phyloP scores from a whole-genome alignment of 2,113 vertebrate species.

The Protomyctophum bolini region DNA sequence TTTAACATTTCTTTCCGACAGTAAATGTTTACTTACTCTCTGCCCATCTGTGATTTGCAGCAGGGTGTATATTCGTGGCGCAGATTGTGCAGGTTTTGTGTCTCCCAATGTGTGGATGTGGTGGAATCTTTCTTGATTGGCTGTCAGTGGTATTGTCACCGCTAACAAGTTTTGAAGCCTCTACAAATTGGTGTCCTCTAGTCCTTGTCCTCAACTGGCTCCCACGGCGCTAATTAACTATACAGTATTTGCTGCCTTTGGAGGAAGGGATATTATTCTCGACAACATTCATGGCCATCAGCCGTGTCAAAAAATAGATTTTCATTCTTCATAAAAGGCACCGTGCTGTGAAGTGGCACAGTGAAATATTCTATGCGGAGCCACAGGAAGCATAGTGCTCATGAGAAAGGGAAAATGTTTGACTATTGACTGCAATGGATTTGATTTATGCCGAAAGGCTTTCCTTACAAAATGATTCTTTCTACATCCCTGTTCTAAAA shows the following conservation, averaged over 20 bases:
- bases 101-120: not conserved
- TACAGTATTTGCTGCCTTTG: slow-evolving; percentile 21
- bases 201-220: not conserved
- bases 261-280: slow-evolving; percentile 5
- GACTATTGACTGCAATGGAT: slow-evolving; percentile 3
- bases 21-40: no score
- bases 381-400: not conserved
- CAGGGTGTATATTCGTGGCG: not conserved
- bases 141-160: not conserved
- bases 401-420: not conserved
- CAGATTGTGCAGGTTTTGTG: not conserved
- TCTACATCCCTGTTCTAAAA: not conserved
- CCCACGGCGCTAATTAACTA: not conserved
- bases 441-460: slow-evolving; percentile 43
- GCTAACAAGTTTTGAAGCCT: not conserved
- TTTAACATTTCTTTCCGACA: no score
- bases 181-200: not conserved
- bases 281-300: slow-evolving; percentile 15
- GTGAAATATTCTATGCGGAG: slow-evolving; percentile 31
- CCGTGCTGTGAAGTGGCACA: slow-evolving; percentile 31
- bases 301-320: slow-evolving; percentile 5
- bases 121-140: not conserved
- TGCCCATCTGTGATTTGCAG: not conserved
- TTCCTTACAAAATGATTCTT: slow-evolving; percentile 9
- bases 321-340: slow-evolving; percentile 31